Evolutionary conservation across 1,140 invertebrate genomes (phyloP).

Genomic region (Contarinia nasturtii): DNA sequence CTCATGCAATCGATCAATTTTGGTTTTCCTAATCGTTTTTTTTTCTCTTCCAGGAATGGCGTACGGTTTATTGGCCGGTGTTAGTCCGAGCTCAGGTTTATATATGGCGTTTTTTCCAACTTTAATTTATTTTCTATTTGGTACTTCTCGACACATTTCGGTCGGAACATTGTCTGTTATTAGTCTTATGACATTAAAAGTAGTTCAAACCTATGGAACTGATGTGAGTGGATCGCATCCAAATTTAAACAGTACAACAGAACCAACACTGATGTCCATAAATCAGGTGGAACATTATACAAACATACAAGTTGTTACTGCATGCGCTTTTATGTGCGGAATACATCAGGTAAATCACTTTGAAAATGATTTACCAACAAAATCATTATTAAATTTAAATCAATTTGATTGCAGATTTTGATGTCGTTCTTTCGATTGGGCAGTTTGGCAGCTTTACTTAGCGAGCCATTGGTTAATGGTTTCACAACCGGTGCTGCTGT

Average conservation of each 20-base stretch:
- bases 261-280: neutral
- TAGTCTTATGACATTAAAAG: slow-evolving; percentile 78
- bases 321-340: slow-evolving; percentile 11
- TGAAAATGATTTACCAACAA: neutral
- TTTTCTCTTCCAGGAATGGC: slow-evolving; percentile 55
- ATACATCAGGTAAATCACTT: slow-evolving; percentile 1
- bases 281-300: slow-evolving; percentile 4
- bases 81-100: slow-evolving; percentile 74
- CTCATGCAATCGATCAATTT: neutral
- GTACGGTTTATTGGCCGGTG: slow-evolving; percentile 71
- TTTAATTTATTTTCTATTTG: slow-evolving; percentile 73
- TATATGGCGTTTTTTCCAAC: slow-evolving; percentile 92
- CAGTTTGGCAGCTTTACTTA: slow-evolving; percentile 62
- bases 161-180: slow-evolving; percentile 84
- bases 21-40: neutral
- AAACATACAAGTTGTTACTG: slow-evolving; percentile 15
- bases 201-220: slow-evolving; percentile 22
- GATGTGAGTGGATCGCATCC: neutral
- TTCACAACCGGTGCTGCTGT: slow-evolving; percentile 82
- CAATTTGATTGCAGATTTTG: slow-evolving; percentile 31
- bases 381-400: neutral
- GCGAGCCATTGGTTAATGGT: slow-evolving; percentile 75
- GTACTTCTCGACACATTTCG: slow-evolving; percentile 80
- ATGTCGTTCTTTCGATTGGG: slow-evolving; percentile 72
- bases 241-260: neutral